A percentile compares a stretch with the other conserved stretches of the same genome.
Evolutionary conservation across 2,797 vertebrate genomes (phyloP).

Genomic region (Hypotaenidia okinawae): DNA sequence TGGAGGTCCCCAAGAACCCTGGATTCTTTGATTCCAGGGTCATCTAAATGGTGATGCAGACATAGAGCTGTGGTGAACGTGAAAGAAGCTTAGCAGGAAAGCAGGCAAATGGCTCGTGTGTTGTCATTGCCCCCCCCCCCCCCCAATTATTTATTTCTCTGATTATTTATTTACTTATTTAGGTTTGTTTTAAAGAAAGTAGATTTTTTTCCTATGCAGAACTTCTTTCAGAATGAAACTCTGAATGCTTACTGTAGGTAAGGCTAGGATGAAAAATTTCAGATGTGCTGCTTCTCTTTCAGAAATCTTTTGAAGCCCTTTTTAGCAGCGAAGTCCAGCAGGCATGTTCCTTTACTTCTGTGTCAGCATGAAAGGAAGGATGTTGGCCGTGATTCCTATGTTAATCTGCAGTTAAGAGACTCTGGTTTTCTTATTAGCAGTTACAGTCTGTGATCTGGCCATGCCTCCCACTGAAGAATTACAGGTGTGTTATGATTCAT

Average conservation of each 20-base stretch:
- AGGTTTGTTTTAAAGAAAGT: not conserved
- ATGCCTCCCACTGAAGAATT: not conserved
- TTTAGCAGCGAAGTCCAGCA: not conserved
- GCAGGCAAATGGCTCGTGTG: not conserved
- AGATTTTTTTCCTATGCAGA: not conserved
- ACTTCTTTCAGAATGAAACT: not conserved
- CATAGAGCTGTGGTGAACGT: not conserved
- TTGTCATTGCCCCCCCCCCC: too few species aligned
- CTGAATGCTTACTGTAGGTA: not conserved
- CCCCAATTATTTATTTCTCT: too few species aligned
- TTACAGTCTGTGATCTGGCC: not conserved
- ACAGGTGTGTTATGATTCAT: constrained; percentile 10
- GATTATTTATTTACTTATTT: too few species aligned
- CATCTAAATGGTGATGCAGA: not conserved
- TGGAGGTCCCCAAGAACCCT: not conserved
- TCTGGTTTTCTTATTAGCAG: constrained; percentile 13
- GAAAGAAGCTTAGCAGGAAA: not conserved
- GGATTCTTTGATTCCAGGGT: not conserved
- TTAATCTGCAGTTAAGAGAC: constrained; percentile 4
- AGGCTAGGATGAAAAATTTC: not conserved
- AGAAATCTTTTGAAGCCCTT: not conserved
- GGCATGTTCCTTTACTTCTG: not conserved
- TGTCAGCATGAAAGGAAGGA: constrained; percentile 4
- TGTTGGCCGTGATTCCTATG: not conserved
- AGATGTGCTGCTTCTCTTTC: not conserved